Percentiles rank a stretch among this genome's conserved stretches.
phyloP scores from a whole-genome alignment of 30 jellyfish, hydroid and myxozoan genomes.

The Haliclystus octoradiatus region DNA sequence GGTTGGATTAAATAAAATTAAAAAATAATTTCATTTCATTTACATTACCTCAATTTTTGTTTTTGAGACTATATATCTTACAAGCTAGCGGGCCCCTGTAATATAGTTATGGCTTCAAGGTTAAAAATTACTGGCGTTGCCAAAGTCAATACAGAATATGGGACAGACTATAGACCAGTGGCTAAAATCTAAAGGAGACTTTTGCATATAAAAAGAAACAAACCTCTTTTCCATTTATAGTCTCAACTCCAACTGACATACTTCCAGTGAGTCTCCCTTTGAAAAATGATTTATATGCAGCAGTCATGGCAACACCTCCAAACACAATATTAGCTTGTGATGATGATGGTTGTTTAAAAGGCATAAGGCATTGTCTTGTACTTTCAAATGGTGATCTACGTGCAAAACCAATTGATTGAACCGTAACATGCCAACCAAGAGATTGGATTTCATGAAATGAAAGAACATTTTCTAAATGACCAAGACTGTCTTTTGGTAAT shows the following conservation, averaged over 20 bases:
- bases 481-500: conserved; percentile 31
- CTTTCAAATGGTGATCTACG: not conserved
- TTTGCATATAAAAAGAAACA: too few relatives aligned
- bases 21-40: too few relatives aligned
- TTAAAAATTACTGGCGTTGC: too few relatives aligned
- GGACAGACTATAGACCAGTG: too few relatives aligned
- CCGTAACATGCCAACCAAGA: conserved; percentile 46
- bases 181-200: too few relatives aligned
- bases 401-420: conserved; percentile 48
- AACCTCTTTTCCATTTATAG: conserved; percentile 46
- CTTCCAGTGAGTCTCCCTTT: conserved; percentile 37
- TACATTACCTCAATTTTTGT: too few relatives aligned
- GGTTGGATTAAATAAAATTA: too few relatives aligned
- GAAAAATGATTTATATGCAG: conserved; percentile 22
- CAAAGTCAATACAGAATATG: too few relatives aligned
- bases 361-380: not conserved
- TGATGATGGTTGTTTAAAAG: not conserved
- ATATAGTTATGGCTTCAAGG: too few relatives aligned
- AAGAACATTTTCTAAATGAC: conserved; percentile 29
- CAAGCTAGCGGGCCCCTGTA: too few relatives aligned
- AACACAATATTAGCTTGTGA: conserved; percentile 10
- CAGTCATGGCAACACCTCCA: conserved; percentile 38
- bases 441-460: conserved; percentile 42
- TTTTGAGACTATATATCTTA: too few relatives aligned
- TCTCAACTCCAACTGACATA: conserved; percentile 24